Percentiles rank a stretch among this genome's conserved stretches.
These are phyloP conservation scores for Tenthredo scrophulariae DNA, from an alignment of 2,888 invertebrate genomes.

Conservation along the genomic window DNA sequence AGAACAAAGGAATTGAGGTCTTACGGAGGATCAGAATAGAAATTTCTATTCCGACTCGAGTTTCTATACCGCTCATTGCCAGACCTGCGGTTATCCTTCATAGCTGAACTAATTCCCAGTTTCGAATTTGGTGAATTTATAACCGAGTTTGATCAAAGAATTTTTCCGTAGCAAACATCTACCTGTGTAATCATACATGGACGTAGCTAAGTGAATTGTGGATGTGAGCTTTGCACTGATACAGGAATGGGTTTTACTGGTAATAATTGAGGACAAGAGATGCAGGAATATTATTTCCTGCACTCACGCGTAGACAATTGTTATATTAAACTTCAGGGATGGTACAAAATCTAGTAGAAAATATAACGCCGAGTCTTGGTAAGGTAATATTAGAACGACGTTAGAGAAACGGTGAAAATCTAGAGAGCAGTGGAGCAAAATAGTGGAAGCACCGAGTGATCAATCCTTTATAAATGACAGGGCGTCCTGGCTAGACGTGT, in stretches of 20 bases:
- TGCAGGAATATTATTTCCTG: background rate
- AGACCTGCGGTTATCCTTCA: background rate
- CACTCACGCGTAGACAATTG: background rate
- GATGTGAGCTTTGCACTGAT: background rate
- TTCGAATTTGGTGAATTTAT: background rate
- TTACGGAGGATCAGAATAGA: background rate
- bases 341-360: background rate
- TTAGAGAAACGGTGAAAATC: background rate
- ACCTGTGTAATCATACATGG: background rate
- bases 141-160: background rate
- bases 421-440: conserved; percentile 16
- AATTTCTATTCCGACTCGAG: background rate
- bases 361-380: background rate
- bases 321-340: background rate
- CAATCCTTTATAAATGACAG: conserved; percentile 58
- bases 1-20: background rate
- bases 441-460: conserved; percentile 40
- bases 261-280: background rate
- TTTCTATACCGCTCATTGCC: background rate
- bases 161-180: background rate
- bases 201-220: background rate
- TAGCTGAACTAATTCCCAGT: background rate
- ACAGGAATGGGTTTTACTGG: background rate
- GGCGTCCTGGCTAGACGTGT: conserved; percentile 61
- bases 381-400: conserved; percentile 19